Percentiles rank a stretch among this genome's conserved stretches.
Evolutionary conservation across 35 echinoderm and acorn worm species (phyloP).

Genomic region (Eucidaris tribuloides): DNA sequence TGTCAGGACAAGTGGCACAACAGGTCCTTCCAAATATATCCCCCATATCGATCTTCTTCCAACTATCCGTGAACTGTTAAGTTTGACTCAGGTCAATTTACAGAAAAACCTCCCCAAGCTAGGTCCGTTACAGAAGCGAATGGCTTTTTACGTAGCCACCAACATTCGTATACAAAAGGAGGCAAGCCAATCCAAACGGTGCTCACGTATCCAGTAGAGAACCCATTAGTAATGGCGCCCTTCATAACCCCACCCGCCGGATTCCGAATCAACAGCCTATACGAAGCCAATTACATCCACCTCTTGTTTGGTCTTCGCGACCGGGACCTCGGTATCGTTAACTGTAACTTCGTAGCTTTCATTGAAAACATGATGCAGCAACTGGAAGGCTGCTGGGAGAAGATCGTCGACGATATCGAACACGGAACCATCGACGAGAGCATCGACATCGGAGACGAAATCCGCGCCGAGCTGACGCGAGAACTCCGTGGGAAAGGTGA

Average conservation of each 20-base stretch:
- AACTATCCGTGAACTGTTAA: not conserved
- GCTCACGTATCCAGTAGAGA: not conserved
- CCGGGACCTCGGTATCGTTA: constrained; percentile 1
- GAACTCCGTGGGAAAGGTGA: constrained; percentile 12
- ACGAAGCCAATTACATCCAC: constrained; percentile 67
- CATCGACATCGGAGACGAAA: not conserved
- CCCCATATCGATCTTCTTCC: not conserved
- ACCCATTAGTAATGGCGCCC: not conserved
- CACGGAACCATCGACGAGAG: constrained; percentile 55
- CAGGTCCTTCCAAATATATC: constrained; percentile 42
- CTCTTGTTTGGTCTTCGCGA: constrained; percentile 62
- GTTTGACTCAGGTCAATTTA: not conserved
- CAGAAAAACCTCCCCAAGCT: not conserved
- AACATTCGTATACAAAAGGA: not conserved
- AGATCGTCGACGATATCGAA: constrained; percentile 52
- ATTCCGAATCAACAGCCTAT: constrained; percentile 37
- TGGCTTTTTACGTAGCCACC: constrained; percentile 11
- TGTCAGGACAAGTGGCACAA: constrained; percentile 51
- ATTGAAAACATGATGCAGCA: not conserved
- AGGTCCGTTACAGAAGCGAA: constrained; percentile 27
- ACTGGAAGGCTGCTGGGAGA: constrained; percentile 35
- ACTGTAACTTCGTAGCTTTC: not conserved
- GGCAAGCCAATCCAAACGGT: constrained; percentile 17
- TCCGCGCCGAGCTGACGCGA: not conserved
- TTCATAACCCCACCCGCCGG: constrained; percentile 22